A percentile compares a stretch with the other conserved stretches of the same genome.
These are phyloP conservation scores for Hypsibius dujardini DNA, from an alignment of 1,140 invertebrate genomes.

Conservation along the genomic window DNA sequence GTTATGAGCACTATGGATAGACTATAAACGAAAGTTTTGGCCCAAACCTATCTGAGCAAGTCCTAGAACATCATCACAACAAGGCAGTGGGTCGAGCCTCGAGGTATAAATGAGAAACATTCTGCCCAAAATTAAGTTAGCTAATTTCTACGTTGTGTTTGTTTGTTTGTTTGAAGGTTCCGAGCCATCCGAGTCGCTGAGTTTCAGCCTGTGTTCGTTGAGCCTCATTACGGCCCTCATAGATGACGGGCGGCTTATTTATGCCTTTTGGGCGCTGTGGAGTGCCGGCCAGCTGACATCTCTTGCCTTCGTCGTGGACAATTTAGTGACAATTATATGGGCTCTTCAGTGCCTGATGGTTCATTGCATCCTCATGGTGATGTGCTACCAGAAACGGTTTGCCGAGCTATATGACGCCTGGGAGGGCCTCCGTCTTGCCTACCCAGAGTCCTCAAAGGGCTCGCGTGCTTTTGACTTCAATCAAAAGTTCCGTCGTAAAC, in stretches of 20 bases:
- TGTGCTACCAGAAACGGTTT: background rate
- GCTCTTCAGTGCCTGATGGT: constrained; percentile 3
- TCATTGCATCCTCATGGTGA: background rate
- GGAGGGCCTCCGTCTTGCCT: background rate
- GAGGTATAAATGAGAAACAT: too few species aligned
- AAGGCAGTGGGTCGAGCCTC: too few species aligned
- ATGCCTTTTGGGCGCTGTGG: background rate
- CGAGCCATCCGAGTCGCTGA: background rate
- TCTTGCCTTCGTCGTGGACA: constrained; percentile 1
- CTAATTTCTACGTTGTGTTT: too few species aligned
- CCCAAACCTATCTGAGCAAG: too few species aligned
- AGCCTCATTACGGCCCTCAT: background rate
- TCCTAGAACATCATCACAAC: too few species aligned
- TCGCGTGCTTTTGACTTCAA: background rate
- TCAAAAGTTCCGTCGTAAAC: constrained; percentile 1
- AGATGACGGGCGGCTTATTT: constrained; percentile 5
- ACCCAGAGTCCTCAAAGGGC: background rate
- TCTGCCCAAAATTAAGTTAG: too few species aligned
- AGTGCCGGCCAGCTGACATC: background rate
- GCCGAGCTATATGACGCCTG: background rate
- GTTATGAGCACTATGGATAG: too few species aligned
- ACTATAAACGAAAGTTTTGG: too few species aligned
- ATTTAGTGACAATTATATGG: constrained; percentile 13
- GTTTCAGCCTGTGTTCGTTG: background rate
- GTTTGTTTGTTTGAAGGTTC: background rate